Conservation (phyloP, 2,797 vertebrate species). For the Gymnopithys bicolor region DNA sequence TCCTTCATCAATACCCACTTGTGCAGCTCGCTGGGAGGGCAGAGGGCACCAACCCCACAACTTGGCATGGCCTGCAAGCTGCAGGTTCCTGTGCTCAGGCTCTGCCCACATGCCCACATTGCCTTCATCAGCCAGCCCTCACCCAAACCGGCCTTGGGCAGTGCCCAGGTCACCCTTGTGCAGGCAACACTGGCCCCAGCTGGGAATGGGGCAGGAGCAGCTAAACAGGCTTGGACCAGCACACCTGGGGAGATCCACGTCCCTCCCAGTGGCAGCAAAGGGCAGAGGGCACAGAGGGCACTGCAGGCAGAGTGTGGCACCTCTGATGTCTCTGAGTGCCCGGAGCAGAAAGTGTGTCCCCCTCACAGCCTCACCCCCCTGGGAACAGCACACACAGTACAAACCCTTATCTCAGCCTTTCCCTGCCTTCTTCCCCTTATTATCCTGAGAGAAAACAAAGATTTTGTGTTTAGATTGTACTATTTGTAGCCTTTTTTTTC, state of each 20-base stretch:
- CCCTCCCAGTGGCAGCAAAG: neutral
- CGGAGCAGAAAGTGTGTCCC: neutral
- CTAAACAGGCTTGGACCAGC: rapidly evolving
- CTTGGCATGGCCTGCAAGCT: neutral
- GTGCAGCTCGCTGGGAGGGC: neutral
- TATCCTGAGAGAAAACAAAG: neutral
- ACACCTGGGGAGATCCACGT: neutral
- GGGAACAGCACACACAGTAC: rapidly evolving
- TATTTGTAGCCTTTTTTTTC: neutral
- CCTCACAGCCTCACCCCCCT: neutral
- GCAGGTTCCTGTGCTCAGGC: neutral
- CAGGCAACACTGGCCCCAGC: neutral
- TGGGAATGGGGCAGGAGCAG: neutral
- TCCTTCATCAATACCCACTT: neutral
- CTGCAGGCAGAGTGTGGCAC: rapidly evolving
- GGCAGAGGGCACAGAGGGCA: neutral
- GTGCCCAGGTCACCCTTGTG: neutral
- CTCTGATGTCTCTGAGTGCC: neutral
- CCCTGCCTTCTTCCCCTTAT: neutral
- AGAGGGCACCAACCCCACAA: neutral
- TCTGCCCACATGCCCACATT: neutral
- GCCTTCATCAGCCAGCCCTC: neutral
- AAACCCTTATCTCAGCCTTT: neutral
- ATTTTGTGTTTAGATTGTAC: neutral
- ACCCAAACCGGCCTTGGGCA: neutral